Base-by-base conservation (phyloP, 2,113 vertebrate genomes). In the Crotalus helleri region DNA sequence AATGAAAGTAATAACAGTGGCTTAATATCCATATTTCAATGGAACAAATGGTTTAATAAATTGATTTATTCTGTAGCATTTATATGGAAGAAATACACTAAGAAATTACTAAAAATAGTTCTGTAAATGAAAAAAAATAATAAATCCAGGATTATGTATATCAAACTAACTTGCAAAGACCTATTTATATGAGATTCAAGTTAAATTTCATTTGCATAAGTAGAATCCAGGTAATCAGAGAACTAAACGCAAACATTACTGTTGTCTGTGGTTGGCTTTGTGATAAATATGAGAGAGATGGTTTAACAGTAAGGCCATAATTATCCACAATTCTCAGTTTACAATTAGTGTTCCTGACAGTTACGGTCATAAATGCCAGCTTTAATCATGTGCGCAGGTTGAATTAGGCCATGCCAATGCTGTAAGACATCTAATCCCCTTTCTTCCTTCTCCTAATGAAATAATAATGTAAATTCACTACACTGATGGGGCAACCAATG, bases 391-490 rank as follows among this genome's bases (percentile, higher is more conserved):
- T 97, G 95, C 96, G 97, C 95, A 96, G 95, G 96, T 97, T 98
- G 97, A 98, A 97, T 97, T 97, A 98, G 96, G 90, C 0, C 0
- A 93, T 97, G 95, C 95, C 97, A 97, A 95, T 96, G 94, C 94
- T 97, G 94, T 96, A 96, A 97, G 95, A 97, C 96, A 97, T 97
- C 96, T 98, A 97, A 98, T 97, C 96, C 96, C 91, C 97, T 97
- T 97, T 97, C 96, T 97, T 97, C 95, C 95, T 96, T 92, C 94
- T 97, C 96, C 96, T 97, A 98, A 98, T 98, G 97, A 98, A 98
- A 97, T 98, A 97, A 98, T 98, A 98, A 98, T 98, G 97, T 96
- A 98, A 98, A 98, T 98, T 97, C 97, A 97, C 96, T 96, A 94
- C 97, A 96, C 49, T 97, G 97, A 98, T 97, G 97, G 97, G 96